Evolutionary conservation across 2,888 invertebrate species (phyloP), one percentile per base, ranked within the genome.

Genomic region (Chrysodeixis includens): DNA sequence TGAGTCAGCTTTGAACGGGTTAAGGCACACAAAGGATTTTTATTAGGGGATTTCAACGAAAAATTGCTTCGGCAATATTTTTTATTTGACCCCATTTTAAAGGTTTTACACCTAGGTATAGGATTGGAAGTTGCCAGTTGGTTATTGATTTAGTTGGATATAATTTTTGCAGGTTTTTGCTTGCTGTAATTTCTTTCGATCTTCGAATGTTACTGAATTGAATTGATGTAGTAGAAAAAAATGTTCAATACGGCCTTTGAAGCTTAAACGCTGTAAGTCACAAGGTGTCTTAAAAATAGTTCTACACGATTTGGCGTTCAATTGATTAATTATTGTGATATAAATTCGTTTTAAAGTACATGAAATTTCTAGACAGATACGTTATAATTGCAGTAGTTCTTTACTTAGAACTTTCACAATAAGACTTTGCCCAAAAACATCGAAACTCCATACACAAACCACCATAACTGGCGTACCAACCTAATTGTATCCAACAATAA

Each of bases 21-120:
- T 66, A 69, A 56, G 58, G 58, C 35, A 40, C 58, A 60, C 55
- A 58, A 49, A 61, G 51, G 65, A 51, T 56, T 69, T 74, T 73
- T 74, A 78, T 69, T 77, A 77, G 73, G 53, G 67, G 73, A 63
- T 74, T 74, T 72, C 52, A 67, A 58, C 22, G 62, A 77, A 72
- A 72, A 61, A 74, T 77, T 57, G 72, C 44, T 62, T 22, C 22
- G 32, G 66, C 56, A 66, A 49, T 16, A 32, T 66, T 76, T 71
- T 76, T 76, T 66, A 73, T 74, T 66, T 60, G 61, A 56, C 55
- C 58, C 30, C 30, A 58, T 61, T 76, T 75, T 70, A 46, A 12
- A 16, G n/a, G 49, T 75, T 46, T 70, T 59, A 51, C 10, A 55
- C 35, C n/a, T 49, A 20, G 46, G 18, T 49, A 20, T 49, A 49